Conservation (phyloP, 2,797 vertebrate species). For the Numenius phaeopus region DNA sequence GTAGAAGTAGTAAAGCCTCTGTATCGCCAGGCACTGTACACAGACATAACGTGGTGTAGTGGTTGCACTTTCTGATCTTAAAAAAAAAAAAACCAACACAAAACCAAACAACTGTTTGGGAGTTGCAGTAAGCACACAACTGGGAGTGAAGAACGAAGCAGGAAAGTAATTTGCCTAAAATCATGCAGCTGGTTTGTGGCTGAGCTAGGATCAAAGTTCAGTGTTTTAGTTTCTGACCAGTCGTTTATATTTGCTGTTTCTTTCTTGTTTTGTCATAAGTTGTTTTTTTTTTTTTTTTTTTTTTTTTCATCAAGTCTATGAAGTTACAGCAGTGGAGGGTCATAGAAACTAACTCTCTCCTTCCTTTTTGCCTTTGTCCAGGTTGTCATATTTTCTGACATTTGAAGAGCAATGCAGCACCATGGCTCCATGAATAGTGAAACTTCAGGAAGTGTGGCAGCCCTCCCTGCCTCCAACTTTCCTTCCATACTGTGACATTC, state of each 20-base stretch:
- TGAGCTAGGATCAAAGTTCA: background rate
- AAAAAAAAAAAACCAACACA: background rate
- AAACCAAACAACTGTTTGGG: too few relatives aligned
- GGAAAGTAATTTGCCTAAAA: background rate
- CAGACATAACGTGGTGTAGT: background rate
- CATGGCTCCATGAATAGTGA: conserved; percentile 6
- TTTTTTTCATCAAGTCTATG: background rate
- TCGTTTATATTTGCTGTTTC: background rate
- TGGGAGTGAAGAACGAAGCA: background rate
- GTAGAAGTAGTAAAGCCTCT: background rate
- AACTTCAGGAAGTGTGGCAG: background rate
- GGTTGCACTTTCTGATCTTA: background rate
- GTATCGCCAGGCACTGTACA: background rate
- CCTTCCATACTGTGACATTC: background rate
- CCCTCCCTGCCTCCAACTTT: background rate
- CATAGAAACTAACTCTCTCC: background rate
- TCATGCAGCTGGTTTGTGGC: background rate
- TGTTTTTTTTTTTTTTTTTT: background rate
- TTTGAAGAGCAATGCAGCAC: background rate
- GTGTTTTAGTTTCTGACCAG: background rate
- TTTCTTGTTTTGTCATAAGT: background rate
- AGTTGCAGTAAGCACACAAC: too few relatives aligned
- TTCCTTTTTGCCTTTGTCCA: background rate
- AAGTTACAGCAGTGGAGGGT: background rate
- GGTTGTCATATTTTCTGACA: background rate